Base-by-base conservation (phyloP, 2,797 vertebrate genomes). In the Esox masquinongy region DNA sequence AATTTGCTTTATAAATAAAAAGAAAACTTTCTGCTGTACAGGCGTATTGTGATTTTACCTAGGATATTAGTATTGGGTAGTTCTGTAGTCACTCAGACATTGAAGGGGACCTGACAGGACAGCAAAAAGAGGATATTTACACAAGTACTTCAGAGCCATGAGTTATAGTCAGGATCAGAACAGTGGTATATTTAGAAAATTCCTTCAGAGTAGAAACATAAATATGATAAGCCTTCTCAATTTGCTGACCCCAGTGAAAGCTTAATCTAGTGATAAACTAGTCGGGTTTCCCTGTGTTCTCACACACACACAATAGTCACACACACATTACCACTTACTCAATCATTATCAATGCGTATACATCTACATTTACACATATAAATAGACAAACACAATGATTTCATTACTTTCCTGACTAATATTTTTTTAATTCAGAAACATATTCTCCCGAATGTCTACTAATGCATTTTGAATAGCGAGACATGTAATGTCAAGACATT, bases 181-280 rank as follows among this genome's bases (percentile, higher is more conserved):
- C 22, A 59, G 39, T 47, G 6, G 39, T 43, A 63, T 39, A 69
- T 61, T 78, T 70, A 70, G 67, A 22, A 74, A 70, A 74, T 74
- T 74, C 72, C 59, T 64, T 49, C 9, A 7, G 56, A 64, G 63
- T 22, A 31, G 49, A 34, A 56, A 31, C 49, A 79, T 29, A 75
- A 72, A 64, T 68, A 74, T 34, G 43, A 78, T 26, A 67, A 67
- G 22, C 22, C 39, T 39, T 39, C 16, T 17, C 4, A 66, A 56
- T 74, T 71, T 76, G 59, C 47, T 68, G 53, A 79, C 7, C 68
- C 5, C 59, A 51, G 72, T 56, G 64, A 26, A 69, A 31, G 16
- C n/a, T 39, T 34, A 31, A 74, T 70, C 31, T 66, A 39, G 36
- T 36, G 17, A 47, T 50, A 75, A 36, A 59, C 29, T 36, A 31